Percentiles rank a stretch among this genome's conserved stretches.
Conservation (phyloP, 2,888 invertebrate genomes). For the Deilephila elpenor region DNA sequence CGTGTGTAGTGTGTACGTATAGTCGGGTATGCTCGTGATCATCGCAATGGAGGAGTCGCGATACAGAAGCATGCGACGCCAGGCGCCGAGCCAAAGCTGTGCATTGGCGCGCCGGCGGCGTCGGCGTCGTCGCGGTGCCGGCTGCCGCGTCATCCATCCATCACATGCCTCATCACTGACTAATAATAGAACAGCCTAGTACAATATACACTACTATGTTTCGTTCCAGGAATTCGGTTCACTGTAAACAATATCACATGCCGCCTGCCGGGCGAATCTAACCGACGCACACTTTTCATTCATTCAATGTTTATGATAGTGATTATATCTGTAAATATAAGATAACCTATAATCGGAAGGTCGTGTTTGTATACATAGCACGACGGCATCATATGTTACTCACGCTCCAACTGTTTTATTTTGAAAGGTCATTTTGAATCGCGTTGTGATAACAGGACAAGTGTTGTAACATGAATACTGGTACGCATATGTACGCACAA, state of each 20-base stretch:
- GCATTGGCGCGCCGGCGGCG: conserved; percentile 44
- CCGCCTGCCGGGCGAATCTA: conserved; percentile 45
- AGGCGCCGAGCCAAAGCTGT: conserved; percentile 61
- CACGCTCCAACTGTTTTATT: conserved; percentile 53
- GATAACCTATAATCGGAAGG: conserved; percentile 72
- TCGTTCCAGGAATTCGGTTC: conserved; percentile 76
- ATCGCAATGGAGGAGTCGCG: conserved; percentile 36
- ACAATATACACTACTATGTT: conserved; percentile 54
- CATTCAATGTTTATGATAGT: conserved; percentile 61
- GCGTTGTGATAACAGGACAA: conserved; percentile 8
- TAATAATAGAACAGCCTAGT: conserved; percentile 71
- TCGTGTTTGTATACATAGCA: conserved; percentile 72
- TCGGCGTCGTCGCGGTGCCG: conserved; percentile 44
- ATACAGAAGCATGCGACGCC: conserved; percentile 43
- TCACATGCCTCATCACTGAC: conserved; percentile 76
- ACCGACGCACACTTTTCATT: conserved; percentile 52
- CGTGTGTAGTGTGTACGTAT: conserved; percentile 40
- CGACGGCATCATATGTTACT: conserved; percentile 56
- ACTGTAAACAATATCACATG: conserved; percentile 62
- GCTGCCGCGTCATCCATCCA: conserved; percentile 80
- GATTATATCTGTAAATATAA: conserved; percentile 48
- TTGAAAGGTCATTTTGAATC: conserved; percentile 51
- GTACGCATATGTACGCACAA: neutral
- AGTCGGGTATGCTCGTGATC: conserved; percentile 58
- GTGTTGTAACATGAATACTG: neutral